A percentile compares a stretch with the other conserved stretches of the same genome.
These are phyloP conservation scores for Malaclemys terrapin DNA, from an alignment of 2,113 vertebrate genomes.

Conservation along the genomic window DNA sequence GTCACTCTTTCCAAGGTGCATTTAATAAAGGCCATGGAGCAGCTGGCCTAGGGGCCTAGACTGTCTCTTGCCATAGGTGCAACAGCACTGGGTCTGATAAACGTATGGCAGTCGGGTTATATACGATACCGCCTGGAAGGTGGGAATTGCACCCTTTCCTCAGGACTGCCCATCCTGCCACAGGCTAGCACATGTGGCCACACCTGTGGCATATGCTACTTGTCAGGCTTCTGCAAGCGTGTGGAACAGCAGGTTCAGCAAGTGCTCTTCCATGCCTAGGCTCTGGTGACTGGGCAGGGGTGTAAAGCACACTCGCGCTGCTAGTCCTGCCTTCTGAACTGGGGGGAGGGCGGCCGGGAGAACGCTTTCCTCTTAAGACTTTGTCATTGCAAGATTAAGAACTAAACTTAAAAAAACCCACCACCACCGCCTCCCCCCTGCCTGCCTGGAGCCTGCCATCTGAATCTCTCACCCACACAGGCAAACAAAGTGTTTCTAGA, in stretches of 20 bases:
- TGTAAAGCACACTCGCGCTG: background rate
- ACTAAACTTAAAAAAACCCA: background rate
- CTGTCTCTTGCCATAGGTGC: too few species aligned
- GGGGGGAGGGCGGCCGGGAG: background rate
- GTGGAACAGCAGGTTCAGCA: background rate
- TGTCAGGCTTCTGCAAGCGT: background rate
- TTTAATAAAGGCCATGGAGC: too few species aligned
- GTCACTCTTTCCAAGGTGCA: too few species aligned
- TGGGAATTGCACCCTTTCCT: too few species aligned
- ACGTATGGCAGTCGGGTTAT: too few species aligned
- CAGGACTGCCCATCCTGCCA: background rate
- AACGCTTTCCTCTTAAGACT: background rate
- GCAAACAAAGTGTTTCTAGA: background rate
- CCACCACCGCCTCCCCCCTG: background rate
- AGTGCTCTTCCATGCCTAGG: background rate
- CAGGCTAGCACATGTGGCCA: background rate
- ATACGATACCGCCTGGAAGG: too few species aligned
- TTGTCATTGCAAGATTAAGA: background rate
- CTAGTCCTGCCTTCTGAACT: background rate
- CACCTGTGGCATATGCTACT: background rate
- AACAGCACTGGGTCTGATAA: too few species aligned
- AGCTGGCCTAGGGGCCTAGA: too few species aligned
- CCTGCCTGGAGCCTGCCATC: background rate
- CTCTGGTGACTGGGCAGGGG: background rate
- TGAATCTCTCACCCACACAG: background rate